Evolutionary conservation across 2,113 vertebrate species (phyloP), one percentile per base, ranked within the genome.

Genomic region (Pangasianodon hypophthalmus): DNA sequence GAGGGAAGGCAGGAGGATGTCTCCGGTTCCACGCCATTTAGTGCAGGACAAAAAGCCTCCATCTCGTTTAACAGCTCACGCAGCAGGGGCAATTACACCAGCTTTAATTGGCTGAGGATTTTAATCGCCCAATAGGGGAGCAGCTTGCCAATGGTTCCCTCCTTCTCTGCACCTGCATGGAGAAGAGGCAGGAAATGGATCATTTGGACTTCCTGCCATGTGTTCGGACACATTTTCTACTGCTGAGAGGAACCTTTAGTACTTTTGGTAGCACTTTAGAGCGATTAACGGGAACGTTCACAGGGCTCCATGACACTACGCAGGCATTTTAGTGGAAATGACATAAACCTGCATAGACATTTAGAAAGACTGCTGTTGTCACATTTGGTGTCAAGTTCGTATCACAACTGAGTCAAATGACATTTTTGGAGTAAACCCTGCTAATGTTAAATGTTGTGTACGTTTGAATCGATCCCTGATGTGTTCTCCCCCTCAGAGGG

Each of bases 21-120:
- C 94, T 96, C 93, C 91, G 93, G 96, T 97, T 97, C 97, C 96
- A 96, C 93, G 85, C 96, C 93, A 94, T 96, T 97, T 96, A 96
- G 94, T 96, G 94, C 94, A 95, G 96, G 96, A 97, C 96, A 96
- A 96, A 97, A 97, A 97, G 96, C 97, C 96, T 83, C 96, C 95
- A 96, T 97, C 96, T 97, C 97, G 96, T 97, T 97, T 97, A 97
- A 97, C 97, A 97, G 95, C 97, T 95, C 96, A 95, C 96, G 95
- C 96, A 95, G 95, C 96, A 96, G 96, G 96, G 94, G 94, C 96
- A 96, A 97, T 97, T 96, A 96, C 94, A 94, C 95, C 95, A 92
- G 91, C 95, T 97, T 97, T 97, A 97, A 97, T 97, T 97, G 96
- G 94, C 95, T 97, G 88, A 94, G 92, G 86, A 92, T 92, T 96